Conservation (phyloP, 2,113 vertebrate genomes). For the Rhinoptilus africanus region DNA sequence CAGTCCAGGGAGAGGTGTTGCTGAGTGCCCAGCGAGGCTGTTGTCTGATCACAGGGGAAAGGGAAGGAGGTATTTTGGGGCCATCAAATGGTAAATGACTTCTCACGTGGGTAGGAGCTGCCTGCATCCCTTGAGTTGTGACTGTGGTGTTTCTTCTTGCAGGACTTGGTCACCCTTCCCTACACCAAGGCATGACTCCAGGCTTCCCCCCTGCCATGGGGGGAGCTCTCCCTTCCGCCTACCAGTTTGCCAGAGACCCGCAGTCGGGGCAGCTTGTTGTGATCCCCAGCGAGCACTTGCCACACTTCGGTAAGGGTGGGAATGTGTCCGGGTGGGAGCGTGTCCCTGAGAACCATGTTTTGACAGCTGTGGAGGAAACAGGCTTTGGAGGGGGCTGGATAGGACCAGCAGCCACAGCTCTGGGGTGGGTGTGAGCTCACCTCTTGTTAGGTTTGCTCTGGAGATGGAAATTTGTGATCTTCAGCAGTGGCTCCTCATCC, state of each 20-base stretch:
- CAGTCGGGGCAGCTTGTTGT: slow-evolving; percentile 95
- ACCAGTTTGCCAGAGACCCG: slow-evolving; percentile 94
- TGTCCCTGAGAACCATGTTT: neutral
- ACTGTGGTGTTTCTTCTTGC: neutral
- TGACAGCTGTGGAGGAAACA: neutral
- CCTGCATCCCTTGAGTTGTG: neutral
- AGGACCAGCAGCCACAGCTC: neutral
- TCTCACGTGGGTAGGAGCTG: accelerated
- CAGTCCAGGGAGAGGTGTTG: neutral
- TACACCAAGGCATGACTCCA: slow-evolving; percentile 91
- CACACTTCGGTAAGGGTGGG: slow-evolving; percentile 84
- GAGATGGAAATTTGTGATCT: neutral
- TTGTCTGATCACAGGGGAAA: neutral
- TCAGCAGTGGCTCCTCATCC: neutral
- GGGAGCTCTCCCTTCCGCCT: slow-evolving; percentile 87
- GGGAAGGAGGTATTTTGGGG: neutral
- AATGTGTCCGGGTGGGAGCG: neutral
- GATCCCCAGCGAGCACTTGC: slow-evolving; percentile 92
- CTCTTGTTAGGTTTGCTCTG: neutral
- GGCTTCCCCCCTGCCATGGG: slow-evolving; percentile 86
- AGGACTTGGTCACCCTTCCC: slow-evolving; percentile 88
- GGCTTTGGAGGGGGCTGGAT: neutral
- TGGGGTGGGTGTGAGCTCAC: neutral
- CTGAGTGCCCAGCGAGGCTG: neutral
- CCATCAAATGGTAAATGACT: no score